Conservation (phyloP, 2,113 vertebrate species). For the Colistium nudipinnis region DNA sequence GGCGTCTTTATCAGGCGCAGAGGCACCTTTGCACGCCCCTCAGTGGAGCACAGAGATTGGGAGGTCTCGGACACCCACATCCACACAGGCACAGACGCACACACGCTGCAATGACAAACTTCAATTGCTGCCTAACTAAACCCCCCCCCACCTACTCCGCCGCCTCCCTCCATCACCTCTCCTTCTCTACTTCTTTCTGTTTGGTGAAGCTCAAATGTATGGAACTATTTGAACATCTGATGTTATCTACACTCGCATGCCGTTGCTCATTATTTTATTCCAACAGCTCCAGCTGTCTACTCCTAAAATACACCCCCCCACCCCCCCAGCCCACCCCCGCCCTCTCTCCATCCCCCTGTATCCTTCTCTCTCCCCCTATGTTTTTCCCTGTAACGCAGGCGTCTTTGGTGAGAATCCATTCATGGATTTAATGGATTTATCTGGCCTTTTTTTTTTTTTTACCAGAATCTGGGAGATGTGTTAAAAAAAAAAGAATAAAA, state of each 20-base stretch:
- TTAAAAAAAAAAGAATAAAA: constrained; percentile 52
- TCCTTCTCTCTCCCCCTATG: constrained; percentile 43
- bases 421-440: constrained; percentile 85
- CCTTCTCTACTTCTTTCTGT: constrained; percentile 47
- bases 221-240: constrained; percentile 71
- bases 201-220: constrained; percentile 61
- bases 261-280: constrained; percentile 81
- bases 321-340: no score
- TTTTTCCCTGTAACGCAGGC: constrained; percentile 68
- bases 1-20: constrained; percentile 75
- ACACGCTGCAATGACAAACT: constrained; percentile 67
- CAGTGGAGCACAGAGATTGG: constrained; percentile 79
- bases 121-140: constrained; percentile 63
- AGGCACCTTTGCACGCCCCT: constrained; percentile 74
- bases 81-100: constrained; percentile 20
- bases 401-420: constrained; percentile 84
- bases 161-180: constrained; percentile 51
- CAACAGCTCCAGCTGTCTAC: constrained; percentile 63
- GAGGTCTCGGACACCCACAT: constrained; percentile 60
- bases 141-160: constrained; percentile 17
- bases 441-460: constrained; percentile 71
- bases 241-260: constrained; percentile 79
- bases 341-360: constrained; percentile 27
- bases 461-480: constrained; percentile 74
- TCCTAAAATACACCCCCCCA: constrained; percentile 56